Percentiles rank a stretch among this genome's conserved stretches.
Conservation (phyloP, 2,888 invertebrate species). For the Pterobdella sp. region DNA sequence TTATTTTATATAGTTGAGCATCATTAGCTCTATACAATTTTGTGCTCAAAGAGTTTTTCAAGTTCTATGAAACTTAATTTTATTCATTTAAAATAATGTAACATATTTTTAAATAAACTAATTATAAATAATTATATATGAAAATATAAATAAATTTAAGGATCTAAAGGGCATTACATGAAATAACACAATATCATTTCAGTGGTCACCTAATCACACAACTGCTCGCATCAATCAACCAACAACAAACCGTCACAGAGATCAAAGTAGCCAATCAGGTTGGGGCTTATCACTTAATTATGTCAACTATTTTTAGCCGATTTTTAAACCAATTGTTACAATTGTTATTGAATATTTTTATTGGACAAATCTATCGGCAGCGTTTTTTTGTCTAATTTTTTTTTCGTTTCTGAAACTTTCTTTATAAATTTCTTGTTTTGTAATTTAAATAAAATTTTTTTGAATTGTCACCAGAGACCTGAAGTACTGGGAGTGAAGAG, state of each 20-base stretch:
- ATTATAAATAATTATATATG: too few species aligned
- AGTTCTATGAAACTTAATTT: not conserved
- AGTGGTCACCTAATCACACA: slow-evolving; percentile 77
- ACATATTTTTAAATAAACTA: not conserved
- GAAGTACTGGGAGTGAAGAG: slow-evolving; percentile 31
- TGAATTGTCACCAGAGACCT: slow-evolving; percentile 34
- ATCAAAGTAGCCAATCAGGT: slow-evolving; percentile 97
- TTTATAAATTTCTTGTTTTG: too few species aligned
- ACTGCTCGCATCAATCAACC: slow-evolving; percentile 75
- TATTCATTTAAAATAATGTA: not conserved
- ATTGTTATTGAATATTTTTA: too few species aligned
- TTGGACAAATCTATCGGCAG: too few species aligned
- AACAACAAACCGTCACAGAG: slow-evolving; percentile 79
- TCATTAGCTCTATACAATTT: not conserved
- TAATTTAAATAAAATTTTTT: too few species aligned
- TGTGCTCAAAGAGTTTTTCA: too few species aligned
- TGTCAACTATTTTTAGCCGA: too few species aligned
- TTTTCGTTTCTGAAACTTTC: too few species aligned
- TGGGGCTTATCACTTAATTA: too few species aligned
- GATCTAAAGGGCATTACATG: not conserved
- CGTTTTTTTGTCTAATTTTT: too few species aligned
- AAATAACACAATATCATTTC: slow-evolving; percentile 30
- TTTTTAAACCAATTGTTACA: too few species aligned
- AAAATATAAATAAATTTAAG: not conserved
- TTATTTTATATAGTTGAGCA: not conserved